These are phyloP conservation scores for Lymantria dispar DNA, from an alignment of 2,888 invertebrate species.

Conservation along the genomic window DNA sequence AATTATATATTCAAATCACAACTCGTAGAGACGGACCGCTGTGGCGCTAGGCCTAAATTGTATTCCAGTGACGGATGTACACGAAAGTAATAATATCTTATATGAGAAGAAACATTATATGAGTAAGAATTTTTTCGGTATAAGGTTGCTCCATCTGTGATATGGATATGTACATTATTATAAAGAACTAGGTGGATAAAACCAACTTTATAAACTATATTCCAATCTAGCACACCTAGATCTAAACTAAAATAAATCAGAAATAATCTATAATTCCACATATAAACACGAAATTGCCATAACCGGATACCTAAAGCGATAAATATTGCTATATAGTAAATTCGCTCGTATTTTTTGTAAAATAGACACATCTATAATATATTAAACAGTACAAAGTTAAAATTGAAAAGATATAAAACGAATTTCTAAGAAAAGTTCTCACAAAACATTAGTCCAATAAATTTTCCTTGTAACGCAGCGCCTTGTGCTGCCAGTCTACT, in stretches of 20 bases:
- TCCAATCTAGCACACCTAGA: not conserved
- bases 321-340: too few relatives aligned
- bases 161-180: not conserved
- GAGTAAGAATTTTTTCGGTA: constrained; percentile 32
- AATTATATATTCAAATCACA: constrained; percentile 81
- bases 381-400: constrained; percentile 1
- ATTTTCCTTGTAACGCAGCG: constrained; percentile 67
- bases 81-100: constrained; percentile 64
- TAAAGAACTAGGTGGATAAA: not conserved
- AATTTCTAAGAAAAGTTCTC: constrained; percentile 41
- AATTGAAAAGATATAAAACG: constrained; percentile 12
- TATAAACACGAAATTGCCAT: not conserved
- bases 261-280: not conserved
- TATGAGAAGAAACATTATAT: constrained; percentile 42
- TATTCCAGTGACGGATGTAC: constrained; percentile 70
- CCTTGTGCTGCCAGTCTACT: constrained; percentile 70
- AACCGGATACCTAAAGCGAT: too few relatives aligned
- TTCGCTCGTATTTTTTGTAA: too few relatives aligned
- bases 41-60: constrained; percentile 74
- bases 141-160: constrained; percentile 26
- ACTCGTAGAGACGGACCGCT: constrained; percentile 58
- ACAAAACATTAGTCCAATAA: constrained; percentile 55
- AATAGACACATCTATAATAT: too few relatives aligned
- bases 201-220: too few relatives aligned
- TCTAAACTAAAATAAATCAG: not conserved